Evolutionary conservation across 2,797 vertebrate species (phyloP).

Genomic region (Phalloptychus januarius): DNA sequence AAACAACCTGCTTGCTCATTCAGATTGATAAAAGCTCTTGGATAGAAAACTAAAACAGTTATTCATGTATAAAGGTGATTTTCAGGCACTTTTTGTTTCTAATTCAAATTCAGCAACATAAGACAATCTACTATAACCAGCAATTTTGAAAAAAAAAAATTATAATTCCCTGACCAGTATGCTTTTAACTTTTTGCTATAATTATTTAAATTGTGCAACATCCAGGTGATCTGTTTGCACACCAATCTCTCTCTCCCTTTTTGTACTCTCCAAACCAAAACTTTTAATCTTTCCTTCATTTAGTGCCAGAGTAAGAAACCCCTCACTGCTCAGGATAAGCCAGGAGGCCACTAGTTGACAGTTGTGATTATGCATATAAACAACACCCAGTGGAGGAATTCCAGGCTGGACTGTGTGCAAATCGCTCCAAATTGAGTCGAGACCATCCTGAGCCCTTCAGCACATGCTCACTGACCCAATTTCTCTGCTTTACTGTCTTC

Average conservation of each 20-base stretch:
- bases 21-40: background rate
- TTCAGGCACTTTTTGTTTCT: background rate
- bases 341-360: conserved; percentile 31
- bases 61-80: background rate
- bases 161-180: background rate
- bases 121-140: background rate
- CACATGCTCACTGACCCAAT: conserved; percentile 62
- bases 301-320: conserved; percentile 44
- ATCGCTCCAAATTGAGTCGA: conserved; percentile 33
- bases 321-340: conserved; percentile 30
- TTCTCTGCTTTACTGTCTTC: conserved; percentile 44
- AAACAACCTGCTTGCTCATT: background rate
- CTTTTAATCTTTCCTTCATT: conserved; percentile 26
- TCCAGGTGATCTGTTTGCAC: conserved; percentile 47
- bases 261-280: background rate
- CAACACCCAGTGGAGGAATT: conserved; percentile 53
- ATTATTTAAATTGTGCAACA: conserved; percentile 42
- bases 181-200: conserved; percentile 37
- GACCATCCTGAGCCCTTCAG: conserved; percentile 33
- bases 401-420: conserved; percentile 59
- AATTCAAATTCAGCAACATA: background rate
- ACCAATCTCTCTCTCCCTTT: conserved; percentile 26
- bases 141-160: background rate
- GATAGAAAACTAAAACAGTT: background rate
- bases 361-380: conserved; percentile 25